Evolutionary conservation across 2,888 invertebrate genomes (phyloP).

Genomic region (Xiphydria camelus): DNA sequence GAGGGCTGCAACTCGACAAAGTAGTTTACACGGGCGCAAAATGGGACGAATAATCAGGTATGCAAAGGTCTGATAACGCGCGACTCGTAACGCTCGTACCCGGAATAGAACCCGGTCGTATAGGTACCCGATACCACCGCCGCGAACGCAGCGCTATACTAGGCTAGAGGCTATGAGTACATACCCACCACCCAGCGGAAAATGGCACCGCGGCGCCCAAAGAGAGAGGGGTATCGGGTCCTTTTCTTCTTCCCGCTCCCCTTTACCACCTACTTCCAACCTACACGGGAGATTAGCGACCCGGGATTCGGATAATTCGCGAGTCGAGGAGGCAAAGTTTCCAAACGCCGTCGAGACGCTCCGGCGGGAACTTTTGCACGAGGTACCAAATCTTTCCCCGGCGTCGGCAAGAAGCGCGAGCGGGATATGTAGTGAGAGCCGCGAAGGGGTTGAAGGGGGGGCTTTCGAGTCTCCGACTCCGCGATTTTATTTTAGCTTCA

Average conservation of each 20-base stretch:
- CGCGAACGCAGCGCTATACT: constrained; percentile 2
- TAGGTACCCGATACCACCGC: constrained; percentile 14
- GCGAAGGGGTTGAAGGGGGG: constrained; percentile 12
- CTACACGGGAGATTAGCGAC: constrained; percentile 36
- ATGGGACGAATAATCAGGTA: constrained; percentile 45
- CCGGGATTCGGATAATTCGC: constrained; percentile 32
- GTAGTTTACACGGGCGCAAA: constrained; percentile 38
- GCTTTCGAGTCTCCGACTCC: constrained; percentile 28
- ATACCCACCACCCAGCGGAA: neutral
- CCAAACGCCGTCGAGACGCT: constrained; percentile 19
- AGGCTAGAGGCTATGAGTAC: constrained; percentile 10
- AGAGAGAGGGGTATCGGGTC: constrained; percentile 17
- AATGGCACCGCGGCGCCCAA: constrained; percentile 1
- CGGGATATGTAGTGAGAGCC: neutral
- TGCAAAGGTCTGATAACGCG: constrained; percentile 47
- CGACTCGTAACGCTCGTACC: constrained; percentile 25
- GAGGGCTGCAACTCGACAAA: constrained; percentile 17
- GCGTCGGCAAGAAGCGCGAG: constrained; percentile 15
- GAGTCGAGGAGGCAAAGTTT: constrained; percentile 27
- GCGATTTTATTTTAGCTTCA: no score
- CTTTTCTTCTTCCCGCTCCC: constrained; percentile 27
- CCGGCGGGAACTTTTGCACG: constrained; percentile 30
- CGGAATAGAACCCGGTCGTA: constrained; percentile 10
- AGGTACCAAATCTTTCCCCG: constrained; percentile 28
- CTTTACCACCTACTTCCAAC: no score